phyloP scores from a whole-genome alignment of 2,888 invertebrate species.

The Coelopa pilipes region DNA sequence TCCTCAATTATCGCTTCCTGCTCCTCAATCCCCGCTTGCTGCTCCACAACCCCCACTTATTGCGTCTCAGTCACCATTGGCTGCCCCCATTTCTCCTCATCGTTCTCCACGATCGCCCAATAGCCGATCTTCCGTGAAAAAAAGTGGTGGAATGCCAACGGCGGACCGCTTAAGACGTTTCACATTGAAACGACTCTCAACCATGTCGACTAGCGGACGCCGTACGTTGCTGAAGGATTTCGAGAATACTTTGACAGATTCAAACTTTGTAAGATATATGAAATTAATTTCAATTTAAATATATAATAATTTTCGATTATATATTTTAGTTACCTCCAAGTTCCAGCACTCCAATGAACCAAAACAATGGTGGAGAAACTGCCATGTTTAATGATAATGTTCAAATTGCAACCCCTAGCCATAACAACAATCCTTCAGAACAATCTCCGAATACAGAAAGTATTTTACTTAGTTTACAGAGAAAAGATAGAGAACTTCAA shows the following conservation, averaged over 20 bases:
- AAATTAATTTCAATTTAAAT: background rate
- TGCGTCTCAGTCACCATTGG: background rate
- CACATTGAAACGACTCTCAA: slow-evolving; percentile 39
- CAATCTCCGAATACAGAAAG: background rate
- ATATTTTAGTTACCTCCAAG: slow-evolving; percentile 34
- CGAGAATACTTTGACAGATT: slow-evolving; percentile 40
- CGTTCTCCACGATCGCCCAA: background rate
- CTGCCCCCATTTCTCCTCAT: background rate
- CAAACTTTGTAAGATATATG: slow-evolving; percentile 41
- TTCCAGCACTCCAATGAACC: slow-evolving; percentile 43
- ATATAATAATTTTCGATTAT: slow-evolving; percentile 7
- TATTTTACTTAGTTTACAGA: slow-evolving; percentile 27
- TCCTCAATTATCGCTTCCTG: background rate
- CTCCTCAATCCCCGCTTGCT: background rate
- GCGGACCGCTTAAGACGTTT: slow-evolving; percentile 43
- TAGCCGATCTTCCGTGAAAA: background rate
- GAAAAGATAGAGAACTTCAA: slow-evolving; percentile 33
- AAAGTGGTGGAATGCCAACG: slow-evolving; percentile 35
- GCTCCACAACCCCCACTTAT: background rate
- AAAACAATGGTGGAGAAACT: background rate
- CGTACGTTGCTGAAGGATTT: slow-evolving; percentile 45
- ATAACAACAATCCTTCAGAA: no score
- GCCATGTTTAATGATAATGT: no score
- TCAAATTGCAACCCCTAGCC: no score
- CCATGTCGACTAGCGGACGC: slow-evolving; percentile 19